A percentile compares a stretch with the other conserved stretches of the same genome.
Evolutionary conservation across 2,888 invertebrate species (phyloP).

Genomic region (Drosophila suboccidentalis): DNA sequence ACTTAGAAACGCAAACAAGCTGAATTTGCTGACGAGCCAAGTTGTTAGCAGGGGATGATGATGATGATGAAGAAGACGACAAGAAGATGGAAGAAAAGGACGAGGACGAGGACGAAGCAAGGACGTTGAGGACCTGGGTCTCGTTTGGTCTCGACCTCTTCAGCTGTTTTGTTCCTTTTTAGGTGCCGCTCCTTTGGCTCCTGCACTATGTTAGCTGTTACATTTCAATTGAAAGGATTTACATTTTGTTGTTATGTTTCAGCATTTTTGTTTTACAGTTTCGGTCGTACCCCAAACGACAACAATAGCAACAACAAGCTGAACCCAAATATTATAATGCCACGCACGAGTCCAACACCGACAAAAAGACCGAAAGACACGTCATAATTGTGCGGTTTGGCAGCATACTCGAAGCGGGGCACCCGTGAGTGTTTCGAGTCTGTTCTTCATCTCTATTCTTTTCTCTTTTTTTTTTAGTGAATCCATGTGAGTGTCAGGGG

Average conservation of each 20-base stretch:
- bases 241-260: slow-evolving; percentile 78
- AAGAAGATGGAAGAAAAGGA: neutral
- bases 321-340: slow-evolving; percentile 51
- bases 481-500: neutral
- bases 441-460: neutral
- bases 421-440: slow-evolving; percentile 13
- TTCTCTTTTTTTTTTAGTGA: neutral
- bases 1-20: slow-evolving; percentile 77
- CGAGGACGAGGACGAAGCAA: neutral
- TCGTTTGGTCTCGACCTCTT: slow-evolving; percentile 1
- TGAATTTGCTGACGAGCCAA: slow-evolving; percentile 73
- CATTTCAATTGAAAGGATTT: slow-evolving; percentile 82
- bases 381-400: slow-evolving; percentile 72
- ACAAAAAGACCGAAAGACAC: slow-evolving; percentile 45
- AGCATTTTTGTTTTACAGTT: slow-evolving; percentile 76
- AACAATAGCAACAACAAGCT: slow-evolving; percentile 13
- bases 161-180: slow-evolving; percentile 2
- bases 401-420: slow-evolving; percentile 12
- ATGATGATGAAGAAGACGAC: slow-evolving; percentile 8
- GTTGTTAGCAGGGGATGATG: slow-evolving; percentile 29
- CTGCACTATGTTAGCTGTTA: slow-evolving; percentile 59
- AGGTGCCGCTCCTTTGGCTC: slow-evolving; percentile 40
- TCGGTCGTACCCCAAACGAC: slow-evolving; percentile 44
- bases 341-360: slow-evolving; percentile 35
- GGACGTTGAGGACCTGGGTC: slow-evolving; percentile 3